A percentile compares a stretch with the other conserved stretches of the same genome.
Conservation (phyloP, 2,888 invertebrate genomes). For the Trisateles emortualis region DNA sequence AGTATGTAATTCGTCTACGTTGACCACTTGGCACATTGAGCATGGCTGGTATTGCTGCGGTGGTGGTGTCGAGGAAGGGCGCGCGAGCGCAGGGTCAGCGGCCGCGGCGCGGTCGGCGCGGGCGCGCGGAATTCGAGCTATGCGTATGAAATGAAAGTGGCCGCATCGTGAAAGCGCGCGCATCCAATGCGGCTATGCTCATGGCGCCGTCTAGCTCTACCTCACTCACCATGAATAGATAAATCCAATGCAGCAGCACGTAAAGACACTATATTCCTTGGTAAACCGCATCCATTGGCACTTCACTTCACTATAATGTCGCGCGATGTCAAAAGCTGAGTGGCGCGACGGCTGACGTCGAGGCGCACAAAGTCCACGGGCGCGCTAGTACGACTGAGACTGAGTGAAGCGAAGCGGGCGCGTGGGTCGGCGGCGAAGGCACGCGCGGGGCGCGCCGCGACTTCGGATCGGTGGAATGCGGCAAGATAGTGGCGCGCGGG, state of each 20-base stretch:
- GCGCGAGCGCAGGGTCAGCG: constrained; percentile 87
- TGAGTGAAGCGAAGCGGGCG: constrained; percentile 86
- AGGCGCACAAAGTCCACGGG: constrained; percentile 68
- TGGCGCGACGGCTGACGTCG: constrained; percentile 56
- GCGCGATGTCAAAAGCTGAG: constrained; percentile 67
- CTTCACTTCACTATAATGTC: constrained; percentile 78
- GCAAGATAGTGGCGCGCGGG: constrained; percentile 78
- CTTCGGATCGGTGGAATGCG: constrained; percentile 82
- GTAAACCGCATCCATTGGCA: constrained; percentile 83
- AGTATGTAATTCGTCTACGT: constrained; percentile 13
- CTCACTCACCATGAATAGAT: constrained; percentile 82
- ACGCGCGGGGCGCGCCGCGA: constrained; percentile 83
- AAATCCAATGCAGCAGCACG: constrained; percentile 76
- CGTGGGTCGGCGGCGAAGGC: constrained; percentile 89
- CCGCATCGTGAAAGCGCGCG: constrained; percentile 86
- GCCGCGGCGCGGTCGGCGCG: constrained; percentile 79
- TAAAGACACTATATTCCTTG: constrained; percentile 72
- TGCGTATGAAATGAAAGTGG: constrained; percentile 87
- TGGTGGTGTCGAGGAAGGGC: constrained; percentile 76
- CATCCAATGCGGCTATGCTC: constrained; percentile 71
- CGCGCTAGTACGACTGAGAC: constrained; percentile 81
- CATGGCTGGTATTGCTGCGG: constrained; percentile 58
- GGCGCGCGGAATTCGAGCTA: constrained; percentile 85
- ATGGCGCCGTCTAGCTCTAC: constrained; percentile 58
- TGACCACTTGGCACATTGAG: constrained; percentile 30